Percentiles rank a stretch among this genome's conserved stretches.
phyloP scores from a whole-genome alignment of 2,113 vertebrate genomes.

The Silurus glanis region DNA sequence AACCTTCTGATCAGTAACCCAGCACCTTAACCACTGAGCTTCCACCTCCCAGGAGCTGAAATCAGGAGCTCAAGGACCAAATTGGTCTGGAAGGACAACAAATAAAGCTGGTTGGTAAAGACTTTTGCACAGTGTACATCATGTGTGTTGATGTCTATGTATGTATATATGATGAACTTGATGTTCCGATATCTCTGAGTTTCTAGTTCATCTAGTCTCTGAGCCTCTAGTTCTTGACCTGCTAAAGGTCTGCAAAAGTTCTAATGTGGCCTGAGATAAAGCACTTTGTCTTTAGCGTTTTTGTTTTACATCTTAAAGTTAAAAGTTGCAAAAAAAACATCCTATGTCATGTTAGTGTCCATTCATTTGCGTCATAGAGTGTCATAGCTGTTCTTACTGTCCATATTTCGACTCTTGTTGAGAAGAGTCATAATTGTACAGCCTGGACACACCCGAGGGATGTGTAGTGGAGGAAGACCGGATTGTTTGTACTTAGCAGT shows the following conservation, averaged over 20 bases:
- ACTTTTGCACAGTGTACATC: too few species aligned
- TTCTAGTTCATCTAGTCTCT: background rate
- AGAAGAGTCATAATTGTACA: background rate
- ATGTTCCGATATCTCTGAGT: background rate
- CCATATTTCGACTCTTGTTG: background rate
- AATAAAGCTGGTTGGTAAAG: too few species aligned
- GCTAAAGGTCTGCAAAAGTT: background rate
- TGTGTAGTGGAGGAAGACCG: background rate
- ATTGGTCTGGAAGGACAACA: too few species aligned
- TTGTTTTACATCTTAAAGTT: background rate
- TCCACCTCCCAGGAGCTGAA: too few species aligned
- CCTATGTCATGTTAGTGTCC: background rate
- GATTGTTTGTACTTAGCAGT: constrained; percentile 8
- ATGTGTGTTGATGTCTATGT: too few species aligned
- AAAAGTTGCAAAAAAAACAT: background rate
- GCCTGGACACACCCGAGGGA: background rate
- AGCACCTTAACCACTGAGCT: too few species aligned
- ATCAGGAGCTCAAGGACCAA: too few species aligned
- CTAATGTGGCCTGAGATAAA: background rate
- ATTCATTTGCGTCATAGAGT: background rate
- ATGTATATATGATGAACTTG: background rate
- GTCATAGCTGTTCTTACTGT: background rate
- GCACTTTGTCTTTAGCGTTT: background rate
- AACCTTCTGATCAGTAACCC: too few species aligned
- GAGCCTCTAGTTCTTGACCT: background rate